Base-by-base conservation (phyloP, 2,888 invertebrate genomes). In the Acanthacorydalis orientalis region DNA sequence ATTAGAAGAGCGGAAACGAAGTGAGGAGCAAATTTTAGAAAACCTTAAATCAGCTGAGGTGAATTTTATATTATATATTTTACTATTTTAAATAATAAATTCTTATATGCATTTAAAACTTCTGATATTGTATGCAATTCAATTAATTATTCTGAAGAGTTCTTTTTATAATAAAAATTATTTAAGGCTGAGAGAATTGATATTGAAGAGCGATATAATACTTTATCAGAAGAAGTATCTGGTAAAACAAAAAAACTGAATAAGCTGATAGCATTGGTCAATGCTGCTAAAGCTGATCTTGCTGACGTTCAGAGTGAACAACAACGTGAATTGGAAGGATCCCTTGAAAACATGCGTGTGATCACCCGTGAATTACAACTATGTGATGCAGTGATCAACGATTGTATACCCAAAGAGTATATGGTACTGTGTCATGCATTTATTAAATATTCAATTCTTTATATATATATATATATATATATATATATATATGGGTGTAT, bases 241-340 rank as follows among this genome's bases (percentile, higher is more conserved):
- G 93, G 90, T 0, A 86, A 96, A 60, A 89, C 88, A 0, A 85
- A 90, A 57, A 96, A 96, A 63, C 74, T 97, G 47, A 87, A 89
- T 59, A 83, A 90, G 52, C 83, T 91, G 0, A 88, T 88, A 63
- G 81, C 83, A 45, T 78, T 91, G 68, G 70, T 93, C 40, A 83
- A 89, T 72, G 83, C 87, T 1, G 84, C 84, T 0, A 86, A 87
- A 61, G 85, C 83, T 0, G 89, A 90, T 62, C 67, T 88, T 50
- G 81, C 83, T 0, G 89, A 90, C 65, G 79, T 88, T 56, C 88
- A 92, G 60, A 77, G 90, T 52, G 97, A 98, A 58, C 93, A 96
- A 61, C 95, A 96, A 69, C 69, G 95, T 39, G 96, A 97, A 69
- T 92, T 93, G 80, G 97, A 97, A 65, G 90, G 90, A 1, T 78